Base-by-base conservation (phyloP, 92 coral and sea anemone species). In the Scolanthus callimorphus region DNA sequence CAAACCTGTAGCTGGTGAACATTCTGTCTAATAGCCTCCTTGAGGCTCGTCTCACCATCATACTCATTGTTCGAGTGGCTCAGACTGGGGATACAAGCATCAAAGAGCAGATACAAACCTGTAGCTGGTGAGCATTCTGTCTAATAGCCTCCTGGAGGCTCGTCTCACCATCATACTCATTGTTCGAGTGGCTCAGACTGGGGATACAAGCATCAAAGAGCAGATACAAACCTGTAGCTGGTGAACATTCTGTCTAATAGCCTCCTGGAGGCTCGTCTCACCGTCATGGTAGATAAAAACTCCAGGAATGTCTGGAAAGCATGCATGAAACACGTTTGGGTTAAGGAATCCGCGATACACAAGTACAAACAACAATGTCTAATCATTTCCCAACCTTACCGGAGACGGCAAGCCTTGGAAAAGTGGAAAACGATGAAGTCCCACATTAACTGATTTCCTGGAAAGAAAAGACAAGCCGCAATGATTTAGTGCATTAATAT, bases 401-500 rank as follows among this genome's bases (percentile, higher is more conserved):
- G 90, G 25, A 25, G 80, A 62, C 15, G 96, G 96, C 1, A 78
- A 62, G 28, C 76, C 96, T 74, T 78, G 79, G 59, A 88, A 71
- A 52, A 88, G 59, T 27, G 96, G 96, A 23, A 88, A 51, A 45
- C 68, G 80, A 54, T 88, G 84, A 13, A 64, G 43, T 15, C 96
- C 96, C 11, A 75, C 78, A 70, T 88, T 83, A 13, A 78, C 90
- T 31, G 69, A 88, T 29, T 74, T 76, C 69, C 96, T 88, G 60
- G 20, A 9, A 3, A 34, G 15, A 27, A n/a, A 61, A n/a, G n/a
- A n/a, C n/a, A n/a, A n/a, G n/a, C n/a, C n/a, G n/a, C n/a, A n/a
- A n/a, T n/a, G n/a, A n/a, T n/a, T n/a, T n/a, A n/a, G n/a, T n/a
- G n/a, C n/a, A n/a, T n/a, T n/a, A n/a, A n/a, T n/a, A n/a, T n/a